These are phyloP conservation scores for Laupala kohalensis DNA, from an alignment of 1,140 invertebrate species.

Conservation along the genomic window DNA sequence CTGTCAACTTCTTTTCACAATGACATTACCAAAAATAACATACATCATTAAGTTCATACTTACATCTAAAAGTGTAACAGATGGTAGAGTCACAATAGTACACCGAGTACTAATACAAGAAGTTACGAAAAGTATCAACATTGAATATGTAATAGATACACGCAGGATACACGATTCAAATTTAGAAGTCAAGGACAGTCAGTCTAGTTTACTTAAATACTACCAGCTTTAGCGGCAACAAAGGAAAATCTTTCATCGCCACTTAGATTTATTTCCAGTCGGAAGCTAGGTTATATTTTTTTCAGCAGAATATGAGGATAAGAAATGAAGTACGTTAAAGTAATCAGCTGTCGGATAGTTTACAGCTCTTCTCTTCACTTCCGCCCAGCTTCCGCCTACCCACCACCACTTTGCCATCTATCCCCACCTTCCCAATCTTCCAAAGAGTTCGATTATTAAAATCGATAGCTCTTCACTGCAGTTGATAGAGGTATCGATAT, in stretches of 20 bases:
- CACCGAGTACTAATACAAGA: not conserved
- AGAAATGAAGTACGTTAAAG: too few species aligned
- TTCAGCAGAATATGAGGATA: not conserved
- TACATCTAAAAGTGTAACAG: not conserved
- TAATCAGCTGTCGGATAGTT: not conserved
- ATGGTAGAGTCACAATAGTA: not conserved
- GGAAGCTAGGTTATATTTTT: not conserved
- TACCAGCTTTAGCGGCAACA: not conserved
- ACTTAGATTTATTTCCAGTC: not conserved
- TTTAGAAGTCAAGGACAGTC: not conserved
- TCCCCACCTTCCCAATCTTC: too few species aligned
- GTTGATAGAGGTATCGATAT: too few species aligned
- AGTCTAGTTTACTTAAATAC: not conserved
- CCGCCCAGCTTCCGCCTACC: not conserved
- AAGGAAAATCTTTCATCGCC: not conserved
- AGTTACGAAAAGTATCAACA: not conserved
- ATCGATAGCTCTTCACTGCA: too few species aligned
- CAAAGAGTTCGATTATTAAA: too few species aligned
- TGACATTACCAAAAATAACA: too few species aligned
- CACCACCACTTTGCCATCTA: too few species aligned
- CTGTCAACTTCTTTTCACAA: too few species aligned
- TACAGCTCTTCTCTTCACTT: not conserved
- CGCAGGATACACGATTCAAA: not conserved
- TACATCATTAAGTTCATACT: not conserved
- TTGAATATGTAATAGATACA: not conserved